Base-by-base conservation (phyloP, 2,888 invertebrate genomes). In the Scaptomyza flava region DNA sequence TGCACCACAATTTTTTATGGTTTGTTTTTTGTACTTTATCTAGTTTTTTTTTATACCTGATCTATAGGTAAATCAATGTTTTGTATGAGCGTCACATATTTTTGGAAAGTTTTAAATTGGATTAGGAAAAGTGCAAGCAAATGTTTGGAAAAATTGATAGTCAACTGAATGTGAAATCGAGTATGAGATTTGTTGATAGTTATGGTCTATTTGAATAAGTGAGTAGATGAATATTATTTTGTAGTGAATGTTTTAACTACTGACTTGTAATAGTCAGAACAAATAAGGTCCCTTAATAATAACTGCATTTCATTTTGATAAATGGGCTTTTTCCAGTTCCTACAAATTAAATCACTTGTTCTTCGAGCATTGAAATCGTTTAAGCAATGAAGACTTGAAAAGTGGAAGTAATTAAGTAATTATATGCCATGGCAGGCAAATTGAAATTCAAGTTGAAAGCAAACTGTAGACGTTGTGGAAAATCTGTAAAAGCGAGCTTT, bases 1-100 rank as follows among this genome's bases (percentile, higher is more conserved):
- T 57, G 42, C 50, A 48, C 61, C 41, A 64, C 51, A 58, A 43
- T 53, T 59, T 59, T 45, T 52, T 38, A 27, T 51, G 36, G 23
- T 36, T 17, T 38, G 17, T 12, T 51, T 38, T 12, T 7, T 5
- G 27, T 11, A 23, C 23, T 27, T 2, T 1, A 23, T 23, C 12
- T 23, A 4, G 23, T 23, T 3, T 23, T 5, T 9, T 23, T 0
- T n/a, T n/a, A 0, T 1, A 33, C 34, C n/a, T 46, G 30, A 6
- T 27, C 3, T 43, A 38, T 11, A 57, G 23, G 27, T 56, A 71
- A 70, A 71, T 59, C 65, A 54, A 60, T 47, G 43, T 42, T 43
- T 38, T 60, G 38, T 48, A 34, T 47, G 30, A 47, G 57, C 33
- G 33, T 68, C 54, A 56, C 61, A 65, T 56, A 47, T 61, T 60